Base-by-base conservation (phyloP, 35 echinoderm and acorn worm genomes). In the Ophioderma brevispina region DNA sequence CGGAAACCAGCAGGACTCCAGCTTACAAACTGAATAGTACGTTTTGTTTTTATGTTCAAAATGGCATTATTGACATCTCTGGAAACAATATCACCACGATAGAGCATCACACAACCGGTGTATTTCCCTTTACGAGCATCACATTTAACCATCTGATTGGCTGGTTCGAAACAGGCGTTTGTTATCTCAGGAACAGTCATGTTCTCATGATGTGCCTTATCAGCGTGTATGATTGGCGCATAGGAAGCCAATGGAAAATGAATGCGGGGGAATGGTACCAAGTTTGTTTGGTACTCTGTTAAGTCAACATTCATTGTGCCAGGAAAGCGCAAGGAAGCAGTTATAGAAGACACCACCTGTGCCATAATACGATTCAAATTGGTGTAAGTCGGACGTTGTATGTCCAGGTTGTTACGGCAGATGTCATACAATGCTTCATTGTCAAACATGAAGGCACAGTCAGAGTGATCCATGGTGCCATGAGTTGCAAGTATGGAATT, bases 341-440 rank as follows among this genome's bases (percentile, higher is more conserved):
- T 84, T 4, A 88, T 35, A 3, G 14, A 15, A 32, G 81, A 84
- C 15, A 46, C 80, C 30, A 82, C 81, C 31, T 55, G 81, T 13
- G 81, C 81, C 23, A 87, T 70, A 25, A 87, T 35, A 36, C 35
- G 84, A 19, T 87, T 87, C 13, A 87, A 33, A 78, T 95, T 95
- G 84, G 88, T 87, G 39, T 86, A 83, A 1, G 93, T 87, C 40
- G 93, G 93, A 70, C 88, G 63, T 38, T 90, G 88, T 43, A 95
- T 85, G 88, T 91, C 93, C 33, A 95, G 84, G 33, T 90, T 91
- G 25, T 78, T 37, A 40, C 84, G 83, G 84, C 93, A 95, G 31
- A 95, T 95, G 36, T 95, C 93, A 41, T 83, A 95, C 41, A 95
- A 82, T 30, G 93, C 93, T 85, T 95, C 88, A 56, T 95, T 95